phyloP scores from a whole-genome alignment of 1,140 invertebrate species.

The Pteromalus puparum region DNA sequence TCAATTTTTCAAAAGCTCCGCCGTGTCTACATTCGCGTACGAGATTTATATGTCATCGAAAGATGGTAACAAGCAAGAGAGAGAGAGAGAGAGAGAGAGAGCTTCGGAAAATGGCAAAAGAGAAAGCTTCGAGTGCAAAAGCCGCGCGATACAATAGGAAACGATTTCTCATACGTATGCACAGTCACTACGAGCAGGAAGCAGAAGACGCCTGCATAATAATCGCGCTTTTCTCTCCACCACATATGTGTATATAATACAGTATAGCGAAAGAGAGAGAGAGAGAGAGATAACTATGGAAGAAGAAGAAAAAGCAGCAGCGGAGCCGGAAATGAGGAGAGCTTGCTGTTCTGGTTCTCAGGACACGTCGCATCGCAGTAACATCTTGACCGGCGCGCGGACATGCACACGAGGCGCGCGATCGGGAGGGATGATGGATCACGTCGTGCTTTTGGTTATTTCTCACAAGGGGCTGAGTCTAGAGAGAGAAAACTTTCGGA shows the following conservation, averaged over 20 bases:
- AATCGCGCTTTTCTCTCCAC: neutral
- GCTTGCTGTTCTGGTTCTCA: neutral
- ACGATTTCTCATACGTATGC: neutral
- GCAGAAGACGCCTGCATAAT: neutral
- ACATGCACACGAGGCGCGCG: conserved; percentile 8
- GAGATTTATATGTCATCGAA: no score
- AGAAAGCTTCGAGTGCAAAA: no score
- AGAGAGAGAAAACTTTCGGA: neutral
- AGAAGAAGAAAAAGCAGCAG: neutral
- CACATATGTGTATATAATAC: no score
- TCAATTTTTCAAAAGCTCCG: neutral
- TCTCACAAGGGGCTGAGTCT: neutral
- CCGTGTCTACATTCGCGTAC: no score
- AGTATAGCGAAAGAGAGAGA: neutral
- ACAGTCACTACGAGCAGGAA: neutral
- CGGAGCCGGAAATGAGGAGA: conserved; percentile 1
- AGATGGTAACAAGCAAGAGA: no score
- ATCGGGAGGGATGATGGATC: conserved; percentile 40
- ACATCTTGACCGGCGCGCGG: conserved; percentile 30
- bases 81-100: no score
- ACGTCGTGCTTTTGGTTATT: neutral
- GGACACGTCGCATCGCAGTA: conserved; percentile 38
- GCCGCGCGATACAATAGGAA: neutral
- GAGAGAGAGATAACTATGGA: neutral
- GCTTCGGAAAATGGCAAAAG: neutral